Base-by-base conservation (phyloP, 1,140 invertebrate species). In the Drosophila ohnishii region DNA sequence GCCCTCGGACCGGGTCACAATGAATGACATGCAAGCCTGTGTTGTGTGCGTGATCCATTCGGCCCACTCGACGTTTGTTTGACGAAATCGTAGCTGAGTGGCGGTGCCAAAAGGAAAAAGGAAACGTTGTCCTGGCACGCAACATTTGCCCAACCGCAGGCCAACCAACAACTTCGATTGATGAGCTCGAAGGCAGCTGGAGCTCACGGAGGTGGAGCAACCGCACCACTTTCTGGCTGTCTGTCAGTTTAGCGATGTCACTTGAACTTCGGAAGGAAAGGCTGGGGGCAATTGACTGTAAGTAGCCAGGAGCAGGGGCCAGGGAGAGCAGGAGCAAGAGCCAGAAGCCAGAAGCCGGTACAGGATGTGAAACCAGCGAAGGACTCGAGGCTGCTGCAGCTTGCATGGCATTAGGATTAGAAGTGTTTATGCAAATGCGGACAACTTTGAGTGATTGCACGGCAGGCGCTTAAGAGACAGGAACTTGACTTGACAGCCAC, bases 361-460 rank as follows among this genome's bases (percentile, higher is more conserved):
- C 40, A 28, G 65, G 51, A 71, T 71, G 63, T 34, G 47, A 22
- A 39, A 57, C 34, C 34, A n/a, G 30, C 13, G 7, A 35, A 47
- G 64, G 63, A 57, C 63, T 25, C 3, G 13, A 37, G 48, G 65
- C 59, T 59, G 57, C 65, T 80, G 76, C 71, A 80, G 80, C 79
- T 70, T 86, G 83, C 71, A 75, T 69, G 78, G 83, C 75, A 82
- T 87, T 87, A 67, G 82, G 82, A 86, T 86, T 86, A 86, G 83
- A 85, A 85, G 82, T 85, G 82, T 85, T 86, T 87, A 86, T 82
- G 83, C 82, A 86, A 86, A 86, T 86, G 83, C 83, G 83, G 63
- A 82, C 78, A 87, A 79, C 83, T 78, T 87, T 87, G 82, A 86
- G 83, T 75, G 82, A 86, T 85, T 87, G 83, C 75, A 64, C 44